Conservation (phyloP, 1,140 invertebrate genomes). For the Acromyrmex heyeri region DNA sequence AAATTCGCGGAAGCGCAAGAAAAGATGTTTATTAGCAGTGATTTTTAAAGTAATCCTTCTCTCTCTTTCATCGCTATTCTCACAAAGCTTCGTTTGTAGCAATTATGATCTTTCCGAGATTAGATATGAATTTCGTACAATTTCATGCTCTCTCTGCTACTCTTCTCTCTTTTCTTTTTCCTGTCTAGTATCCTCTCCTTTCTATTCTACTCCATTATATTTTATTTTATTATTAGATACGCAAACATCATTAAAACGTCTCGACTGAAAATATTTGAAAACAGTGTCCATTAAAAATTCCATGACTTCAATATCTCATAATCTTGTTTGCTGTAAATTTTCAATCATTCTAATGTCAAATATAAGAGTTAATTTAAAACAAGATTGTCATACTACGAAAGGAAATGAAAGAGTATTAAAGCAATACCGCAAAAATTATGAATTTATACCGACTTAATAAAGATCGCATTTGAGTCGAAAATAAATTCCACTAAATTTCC, state of each 20-base stretch:
- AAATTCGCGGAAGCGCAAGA: conserved; percentile 22
- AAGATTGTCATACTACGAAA: background rate
- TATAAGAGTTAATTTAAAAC: conserved; percentile 16
- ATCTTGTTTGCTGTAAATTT: conserved; percentile 1
- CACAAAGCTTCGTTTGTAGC: background rate
- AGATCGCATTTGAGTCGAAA: background rate
- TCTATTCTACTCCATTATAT: too few relatives aligned
- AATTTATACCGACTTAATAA: conserved; percentile 1
- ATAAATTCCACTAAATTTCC: conserved; percentile 16
- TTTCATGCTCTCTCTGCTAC: too few relatives aligned
- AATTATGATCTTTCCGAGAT: background rate
- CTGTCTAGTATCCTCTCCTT: too few relatives aligned
- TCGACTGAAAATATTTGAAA: background rate
- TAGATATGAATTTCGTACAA: background rate
- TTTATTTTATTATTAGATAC: background rate
- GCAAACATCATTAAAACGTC: background rate
- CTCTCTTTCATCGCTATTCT: background rate
- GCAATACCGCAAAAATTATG: background rate
- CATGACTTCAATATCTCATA: conserved; percentile 19
- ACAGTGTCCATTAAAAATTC: conserved; percentile 1
- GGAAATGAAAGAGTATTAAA: conserved; percentile 13
- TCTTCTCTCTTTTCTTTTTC: too few relatives aligned
- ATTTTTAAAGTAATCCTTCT: background rate
- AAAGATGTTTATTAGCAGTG: background rate
- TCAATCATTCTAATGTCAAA: background rate